These are phyloP conservation scores for Zaprionus africanus DNA, from an alignment of 1,140 invertebrate species.

Conservation along the genomic window DNA sequence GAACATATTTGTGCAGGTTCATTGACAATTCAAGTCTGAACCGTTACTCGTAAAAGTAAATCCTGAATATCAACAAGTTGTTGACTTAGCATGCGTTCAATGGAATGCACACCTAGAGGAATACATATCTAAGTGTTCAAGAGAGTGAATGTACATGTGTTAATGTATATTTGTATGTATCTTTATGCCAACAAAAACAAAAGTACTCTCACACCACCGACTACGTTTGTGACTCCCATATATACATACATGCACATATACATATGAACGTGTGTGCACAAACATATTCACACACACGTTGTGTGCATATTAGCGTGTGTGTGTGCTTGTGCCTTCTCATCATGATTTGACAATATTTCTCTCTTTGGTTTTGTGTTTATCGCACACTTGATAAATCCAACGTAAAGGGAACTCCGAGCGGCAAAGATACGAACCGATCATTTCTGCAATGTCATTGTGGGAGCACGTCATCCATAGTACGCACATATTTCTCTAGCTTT, in stretches of 20 bases:
- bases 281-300: conserved; percentile 19
- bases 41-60: conserved; percentile 4
- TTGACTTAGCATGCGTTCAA: conserved; percentile 12
- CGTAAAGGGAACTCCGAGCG: conserved; percentile 43
- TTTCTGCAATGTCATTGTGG: conserved; percentile 35
- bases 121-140: conserved; percentile 6
- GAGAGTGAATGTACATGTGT: conserved; percentile 2
- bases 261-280: conserved; percentile 5
- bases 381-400: conserved; percentile 32
- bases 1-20: conserved; percentile 12
- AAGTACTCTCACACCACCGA: conserved; percentile 14
- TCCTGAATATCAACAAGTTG: conserved; percentile 41
- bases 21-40: conserved; percentile 9
- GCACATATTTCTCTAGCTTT: background rate
- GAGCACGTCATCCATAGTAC: conserved; percentile 24
- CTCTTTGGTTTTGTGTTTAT: conserved; percentile 57
- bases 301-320: conserved; percentile 31
- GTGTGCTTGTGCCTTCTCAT: conserved; percentile 62
- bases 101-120: background rate
- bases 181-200: conserved; percentile 24
- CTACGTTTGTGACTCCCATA: conserved; percentile 10
- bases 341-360: conserved; percentile 70
- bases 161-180: conserved; percentile 12
- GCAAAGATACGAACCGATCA: conserved; percentile 9
- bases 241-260: background rate